Evolutionary conservation across 2,797 vertebrate genomes (phyloP), one percentile per base, ranked within the genome.

Genomic region (Amblyraja radiata): DNA sequence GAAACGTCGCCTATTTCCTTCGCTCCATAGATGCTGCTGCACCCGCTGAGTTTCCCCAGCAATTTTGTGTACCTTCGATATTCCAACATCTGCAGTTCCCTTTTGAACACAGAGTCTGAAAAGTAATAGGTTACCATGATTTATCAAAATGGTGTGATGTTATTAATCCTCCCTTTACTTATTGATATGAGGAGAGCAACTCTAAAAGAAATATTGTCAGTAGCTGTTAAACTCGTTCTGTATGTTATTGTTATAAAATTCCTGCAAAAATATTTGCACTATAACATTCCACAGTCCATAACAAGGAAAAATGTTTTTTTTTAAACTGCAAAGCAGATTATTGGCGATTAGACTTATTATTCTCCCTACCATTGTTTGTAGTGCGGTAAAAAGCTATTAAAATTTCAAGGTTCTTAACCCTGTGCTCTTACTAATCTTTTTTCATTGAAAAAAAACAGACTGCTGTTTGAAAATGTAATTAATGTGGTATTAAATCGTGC

Each of bases 401-500:
- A 74, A 76, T 92, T 46, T 92, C 90, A 92, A 76, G 39, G 68
- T 54, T 92, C 90, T 92, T 92, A 54, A 54, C 90, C 23, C 46
- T 16, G 71, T 92, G 71, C 71, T 46, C 90, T 92, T 14, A 76
- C 71, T 58, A 92, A 92, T 92, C 90, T 32, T 16, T 61, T 58
- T 92, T 74, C 10, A 74, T 46, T 92, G 71, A 74, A 74, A 71
- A 76, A 92, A 92, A 58, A 76, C 90, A 76, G 39, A 9, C 90
- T 76, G 71, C 46, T 54, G 71, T 92, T 54, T 76, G 68, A 92
- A 46, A 92, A 92, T 92, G 23, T 25, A 92, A 92, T 92, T 39
- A 91, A 71, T 73, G 32, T 73, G 21, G 68, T 74, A 36, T 91
- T 92, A 92, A 92, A 92, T 76, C 6, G 25, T 92, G 71, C 73